Evolutionary conservation across 2,888 invertebrate species (phyloP).

Genomic region (Melanargia galathea): DNA sequence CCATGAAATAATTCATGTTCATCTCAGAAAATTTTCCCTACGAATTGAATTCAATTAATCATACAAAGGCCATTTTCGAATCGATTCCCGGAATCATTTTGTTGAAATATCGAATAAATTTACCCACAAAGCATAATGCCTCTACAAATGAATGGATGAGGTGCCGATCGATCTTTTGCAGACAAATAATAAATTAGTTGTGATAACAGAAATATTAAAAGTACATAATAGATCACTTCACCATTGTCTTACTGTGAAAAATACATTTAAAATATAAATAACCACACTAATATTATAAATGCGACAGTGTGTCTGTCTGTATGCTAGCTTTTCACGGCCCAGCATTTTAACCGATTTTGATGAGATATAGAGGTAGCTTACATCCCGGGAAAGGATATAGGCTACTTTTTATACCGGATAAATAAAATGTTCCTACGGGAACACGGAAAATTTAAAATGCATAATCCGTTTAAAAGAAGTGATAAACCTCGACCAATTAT

Average conservation of each 20-base stretch:
- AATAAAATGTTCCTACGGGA: too few relatives aligned
- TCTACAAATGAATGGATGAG: constrained; percentile 31
- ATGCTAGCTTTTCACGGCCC: too few relatives aligned
- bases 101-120: constrained; percentile 30
- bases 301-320: too few relatives aligned
- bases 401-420: too few relatives aligned
- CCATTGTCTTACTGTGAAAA: not conserved
- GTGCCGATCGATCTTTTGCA: constrained; percentile 32
- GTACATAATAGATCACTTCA: not conserved
- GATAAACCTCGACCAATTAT: too few relatives aligned
- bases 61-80: constrained; percentile 20
- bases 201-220: not conserved
- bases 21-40: not conserved
- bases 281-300: too few relatives aligned
- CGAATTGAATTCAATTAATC: constrained; percentile 22
- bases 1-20: not conserved
- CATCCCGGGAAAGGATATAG: too few relatives aligned
- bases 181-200: not conserved
- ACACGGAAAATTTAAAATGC: too few relatives aligned
- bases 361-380: too few relatives aligned
- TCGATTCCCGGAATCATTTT: constrained; percentile 11
- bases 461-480: too few relatives aligned
- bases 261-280: too few relatives aligned
- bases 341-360: too few relatives aligned
- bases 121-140: constrained; percentile 31